Conservation (phyloP, 1,140 invertebrate species). For the Orius insidiosus region DNA sequence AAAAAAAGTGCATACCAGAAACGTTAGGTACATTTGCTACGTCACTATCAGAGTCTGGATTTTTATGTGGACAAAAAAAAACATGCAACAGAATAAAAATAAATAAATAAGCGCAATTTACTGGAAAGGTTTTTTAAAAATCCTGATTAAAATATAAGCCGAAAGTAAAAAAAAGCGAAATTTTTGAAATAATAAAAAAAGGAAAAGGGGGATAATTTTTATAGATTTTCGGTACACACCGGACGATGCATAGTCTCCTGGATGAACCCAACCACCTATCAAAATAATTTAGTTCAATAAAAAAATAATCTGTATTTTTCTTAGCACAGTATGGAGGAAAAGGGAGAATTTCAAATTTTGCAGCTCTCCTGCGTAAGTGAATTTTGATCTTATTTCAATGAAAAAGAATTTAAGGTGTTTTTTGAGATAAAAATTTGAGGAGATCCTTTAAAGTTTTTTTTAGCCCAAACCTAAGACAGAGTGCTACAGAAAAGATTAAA, state of each 20-base stretch:
- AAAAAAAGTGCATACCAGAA: conserved; percentile 17
- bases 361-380: no score
- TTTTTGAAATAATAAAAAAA: not conserved
- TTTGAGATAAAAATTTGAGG: no score
- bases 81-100: conserved; percentile 18
- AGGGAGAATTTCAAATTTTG: no score
- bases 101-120: not conserved
- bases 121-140: not conserved
- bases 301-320: no score
- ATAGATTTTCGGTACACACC: conserved; percentile 44
- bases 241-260: conserved; percentile 94
- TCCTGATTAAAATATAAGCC: not conserved
- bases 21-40: conserved; percentile 8
- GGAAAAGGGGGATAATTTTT: not conserved
- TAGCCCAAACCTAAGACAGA: no score
- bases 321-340: no score
- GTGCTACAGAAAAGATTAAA: not conserved
- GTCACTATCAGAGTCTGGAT: conserved; percentile 18
- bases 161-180: not conserved
- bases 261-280: conserved; percentile 88
- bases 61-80: conserved; percentile 8
- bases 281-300: conserved; percentile 6
- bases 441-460: not conserved
- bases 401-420: no score
- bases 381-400: no score